phyloP scores from a whole-genome alignment of 2,113 vertebrate genomes.

The Poecilia latipinna region DNA sequence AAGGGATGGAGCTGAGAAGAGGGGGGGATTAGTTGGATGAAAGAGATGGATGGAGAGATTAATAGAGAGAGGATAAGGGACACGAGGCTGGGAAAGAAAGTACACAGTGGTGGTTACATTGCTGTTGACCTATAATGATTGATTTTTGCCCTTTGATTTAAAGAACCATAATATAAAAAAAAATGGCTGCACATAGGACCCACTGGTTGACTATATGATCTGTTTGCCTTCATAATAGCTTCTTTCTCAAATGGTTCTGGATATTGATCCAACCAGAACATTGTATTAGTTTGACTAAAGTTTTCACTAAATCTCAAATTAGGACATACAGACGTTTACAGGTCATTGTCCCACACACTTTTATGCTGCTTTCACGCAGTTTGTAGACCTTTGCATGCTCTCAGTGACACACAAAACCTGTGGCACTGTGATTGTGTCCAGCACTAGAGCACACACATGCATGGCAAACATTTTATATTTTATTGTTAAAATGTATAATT shows the following conservation, averaged over 20 bases:
- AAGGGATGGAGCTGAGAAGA: background rate
- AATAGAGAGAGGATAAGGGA: background rate
- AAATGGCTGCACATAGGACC: background rate
- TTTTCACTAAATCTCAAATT: too few relatives aligned
- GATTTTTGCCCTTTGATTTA: constrained; percentile 22
- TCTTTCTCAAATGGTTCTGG: background rate
- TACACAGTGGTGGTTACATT: background rate
- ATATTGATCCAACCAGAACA: too few relatives aligned
- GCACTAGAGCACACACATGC: too few relatives aligned
- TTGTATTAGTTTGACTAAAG: too few relatives aligned
- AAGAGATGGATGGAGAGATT: background rate
- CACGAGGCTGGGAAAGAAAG: background rate
- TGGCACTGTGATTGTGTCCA: too few relatives aligned
- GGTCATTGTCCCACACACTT: too few relatives aligned
- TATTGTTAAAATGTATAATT: too few relatives aligned
- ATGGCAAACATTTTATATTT: too few relatives aligned
- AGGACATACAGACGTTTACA: too few relatives aligned
- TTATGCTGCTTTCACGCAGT: too few relatives aligned
- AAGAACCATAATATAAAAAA: background rate
- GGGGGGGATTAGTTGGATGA: background rate
- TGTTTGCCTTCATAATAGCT: background rate
- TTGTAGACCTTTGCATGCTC: too few relatives aligned
- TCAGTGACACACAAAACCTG: too few relatives aligned
- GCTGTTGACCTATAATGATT: constrained; percentile 13
- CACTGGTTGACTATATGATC: background rate